phyloP scores from a whole-genome alignment of 2,797 vertebrate species.

The Thunnus albacares region DNA sequence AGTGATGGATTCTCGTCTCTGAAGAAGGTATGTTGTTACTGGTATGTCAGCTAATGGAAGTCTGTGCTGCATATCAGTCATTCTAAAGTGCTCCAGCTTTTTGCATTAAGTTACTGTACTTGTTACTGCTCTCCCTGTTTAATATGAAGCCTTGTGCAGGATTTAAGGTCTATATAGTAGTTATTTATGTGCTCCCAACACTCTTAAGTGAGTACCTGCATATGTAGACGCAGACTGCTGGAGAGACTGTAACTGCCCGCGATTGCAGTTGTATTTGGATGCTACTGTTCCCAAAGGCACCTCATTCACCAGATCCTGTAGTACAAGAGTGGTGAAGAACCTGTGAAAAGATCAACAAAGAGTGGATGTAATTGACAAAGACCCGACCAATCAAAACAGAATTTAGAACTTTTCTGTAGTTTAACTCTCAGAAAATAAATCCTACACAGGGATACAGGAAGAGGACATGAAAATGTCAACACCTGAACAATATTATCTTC shows the following conservation, averaged over 20 bases:
- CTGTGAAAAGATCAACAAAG: slow-evolving; percentile 74
- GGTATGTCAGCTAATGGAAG: slow-evolving; percentile 38
- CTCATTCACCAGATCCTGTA: slow-evolving; percentile 95
- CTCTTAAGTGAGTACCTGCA: slow-evolving; percentile 85
- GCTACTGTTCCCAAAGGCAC: slow-evolving; percentile 91
- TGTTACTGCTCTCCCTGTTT: neutral
- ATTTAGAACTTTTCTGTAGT: neutral
- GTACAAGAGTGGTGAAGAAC: slow-evolving; percentile 96
- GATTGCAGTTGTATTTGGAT: slow-evolving; percentile 93
- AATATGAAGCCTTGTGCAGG: slow-evolving; percentile 1
- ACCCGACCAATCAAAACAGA: neutral
- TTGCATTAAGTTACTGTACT: slow-evolving; percentile 13
- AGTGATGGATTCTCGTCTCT: neutral
- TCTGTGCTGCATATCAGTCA: slow-evolving; percentile 4
- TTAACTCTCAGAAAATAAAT: neutral
- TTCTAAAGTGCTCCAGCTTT: slow-evolving; percentile 17
- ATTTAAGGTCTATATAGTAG: neutral
- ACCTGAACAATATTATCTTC: neutral
- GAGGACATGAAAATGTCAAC: neutral
- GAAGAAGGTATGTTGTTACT: neutral
- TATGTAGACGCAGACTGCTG: slow-evolving; percentile 98
- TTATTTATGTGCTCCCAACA: neutral
- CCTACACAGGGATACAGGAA: neutral
- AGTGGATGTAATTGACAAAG: neutral
- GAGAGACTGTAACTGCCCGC: slow-evolving; percentile 97